A percentile compares a stretch with the other conserved stretches of the same genome.
phyloP scores from a whole-genome alignment of 30 jellyfish, hydroid and myxozoan genomes.

The Hydra vulgaris region DNA sequence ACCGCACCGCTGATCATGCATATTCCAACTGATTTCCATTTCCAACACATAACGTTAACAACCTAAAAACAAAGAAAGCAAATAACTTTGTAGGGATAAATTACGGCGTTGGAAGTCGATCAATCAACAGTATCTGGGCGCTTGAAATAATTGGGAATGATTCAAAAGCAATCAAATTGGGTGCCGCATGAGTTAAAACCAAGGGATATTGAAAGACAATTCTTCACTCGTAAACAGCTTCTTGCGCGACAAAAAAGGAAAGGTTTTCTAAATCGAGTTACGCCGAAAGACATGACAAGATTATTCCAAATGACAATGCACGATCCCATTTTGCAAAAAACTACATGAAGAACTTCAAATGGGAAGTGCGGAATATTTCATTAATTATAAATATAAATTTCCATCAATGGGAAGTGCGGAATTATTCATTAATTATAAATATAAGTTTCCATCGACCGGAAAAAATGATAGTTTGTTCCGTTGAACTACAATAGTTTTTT shows the following conservation, averaged over 20 bases:
- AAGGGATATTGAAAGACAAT: background rate
- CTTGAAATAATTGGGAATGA: no score
- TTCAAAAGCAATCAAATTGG: background rate
- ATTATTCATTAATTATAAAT: no score
- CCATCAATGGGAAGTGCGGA: no score
- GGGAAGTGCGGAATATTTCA: no score
- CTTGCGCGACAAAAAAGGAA: background rate
- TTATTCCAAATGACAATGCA: no score
- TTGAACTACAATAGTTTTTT: no score
- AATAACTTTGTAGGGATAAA: background rate
- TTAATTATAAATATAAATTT: no score
- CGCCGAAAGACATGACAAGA: background rate
- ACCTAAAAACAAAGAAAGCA: background rate
- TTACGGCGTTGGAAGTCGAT: background rate
- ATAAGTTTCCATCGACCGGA: no score
- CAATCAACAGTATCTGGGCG: background rate
- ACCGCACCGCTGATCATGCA: slow-evolving; percentile 24
- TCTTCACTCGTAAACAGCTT: background rate
- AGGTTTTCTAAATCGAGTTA: background rate
- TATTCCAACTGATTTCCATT: slow-evolving; percentile 1
- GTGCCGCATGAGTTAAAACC: background rate
- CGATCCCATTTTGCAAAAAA: no score
- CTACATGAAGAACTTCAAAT: no score
- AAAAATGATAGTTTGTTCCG: no score
- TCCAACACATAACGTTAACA: slow-evolving; percentile 3